These are phyloP conservation scores for Pecten maximus DNA, from an alignment of 2,888 invertebrate species.

Conservation along the genomic window DNA sequence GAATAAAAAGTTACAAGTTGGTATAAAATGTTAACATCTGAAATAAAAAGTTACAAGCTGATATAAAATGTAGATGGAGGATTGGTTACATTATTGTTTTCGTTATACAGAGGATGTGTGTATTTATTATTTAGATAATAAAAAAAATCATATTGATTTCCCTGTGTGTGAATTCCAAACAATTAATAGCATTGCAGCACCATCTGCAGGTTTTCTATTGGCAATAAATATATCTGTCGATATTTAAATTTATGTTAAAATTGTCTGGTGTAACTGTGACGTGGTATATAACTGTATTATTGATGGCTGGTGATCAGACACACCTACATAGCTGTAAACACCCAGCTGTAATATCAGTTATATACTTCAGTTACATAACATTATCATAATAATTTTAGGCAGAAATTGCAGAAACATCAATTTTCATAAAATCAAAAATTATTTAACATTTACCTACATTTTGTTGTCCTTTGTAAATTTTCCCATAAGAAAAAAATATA, in stretches of 20 bases:
- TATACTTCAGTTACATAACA: no score
- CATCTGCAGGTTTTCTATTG: neutral
- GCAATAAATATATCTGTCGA: neutral
- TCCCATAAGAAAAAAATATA: no score
- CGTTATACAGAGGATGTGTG: neutral
- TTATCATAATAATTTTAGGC: no score
- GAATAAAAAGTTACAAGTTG: no score
- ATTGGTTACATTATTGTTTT: neutral
- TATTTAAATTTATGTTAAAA: constrained; percentile 30
- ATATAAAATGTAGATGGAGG: neutral
- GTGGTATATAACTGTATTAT: neutral
- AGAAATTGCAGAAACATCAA: no score
- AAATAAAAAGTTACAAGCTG: no score
- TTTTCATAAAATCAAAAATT: no score
- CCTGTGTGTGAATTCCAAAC: neutral
- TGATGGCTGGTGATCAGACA: neutral
- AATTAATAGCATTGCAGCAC: neutral
- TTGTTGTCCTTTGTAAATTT: no score
- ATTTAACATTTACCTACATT: no score
- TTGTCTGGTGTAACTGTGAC: neutral
- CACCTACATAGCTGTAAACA: neutral
- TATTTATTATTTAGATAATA: neutral
- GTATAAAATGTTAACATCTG: no score
- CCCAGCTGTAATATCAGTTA: no score
- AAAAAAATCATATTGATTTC: neutral